Base-by-base conservation (phyloP, 2,113 vertebrate species). In the Sapajus apella region DNA sequence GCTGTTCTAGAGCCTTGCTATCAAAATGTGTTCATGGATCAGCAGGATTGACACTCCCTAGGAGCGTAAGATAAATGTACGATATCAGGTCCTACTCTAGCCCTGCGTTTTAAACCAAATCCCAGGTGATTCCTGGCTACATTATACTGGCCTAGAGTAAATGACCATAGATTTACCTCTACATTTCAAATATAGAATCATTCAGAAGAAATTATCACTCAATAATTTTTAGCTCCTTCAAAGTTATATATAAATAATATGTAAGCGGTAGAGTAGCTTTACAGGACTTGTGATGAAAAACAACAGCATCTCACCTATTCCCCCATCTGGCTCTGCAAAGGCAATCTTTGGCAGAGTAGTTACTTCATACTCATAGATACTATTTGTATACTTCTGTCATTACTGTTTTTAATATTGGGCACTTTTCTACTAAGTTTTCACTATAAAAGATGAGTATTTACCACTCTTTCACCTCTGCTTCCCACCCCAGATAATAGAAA, bases 361-460 rank as follows among this genome's bases (percentile, higher is more conserved):
- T 93, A 55, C 27, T 93, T 95, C 10, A 40, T 61, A 30, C 1
- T 45, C 37, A 47, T n/a, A 56, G 58, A 56, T 83, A 91, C 1
- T 85, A 79, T 52, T 30, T 68, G 91, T 56, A 64, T 77, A 27
- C 27, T 87, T 92, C 20, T 66, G 35, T 30, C 14, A 61, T 32
- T 81, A 45, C 37, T 94, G 6, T 85, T 95, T 87, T 93, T 77
- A 55, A 70, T 81, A 9, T 43, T 58, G 82, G 45, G 18, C 40
- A 86, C 87, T 17, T 73, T 87, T 32, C 73, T 92, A 77, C 45
- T 50, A 23, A 66, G 43, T 93, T 87, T 94, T 93, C n/a, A 82
- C 8, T 81, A 56, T 56, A 25, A 81, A 96, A 81, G 30, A 47
- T 66, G 16, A 68, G 8, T 86, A 64, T 56, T 95, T 80, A 64